These are phyloP conservation scores for Ginglymostoma cirratum DNA, from an alignment of 2,113 vertebrate genomes.

Conservation along the genomic window DNA sequence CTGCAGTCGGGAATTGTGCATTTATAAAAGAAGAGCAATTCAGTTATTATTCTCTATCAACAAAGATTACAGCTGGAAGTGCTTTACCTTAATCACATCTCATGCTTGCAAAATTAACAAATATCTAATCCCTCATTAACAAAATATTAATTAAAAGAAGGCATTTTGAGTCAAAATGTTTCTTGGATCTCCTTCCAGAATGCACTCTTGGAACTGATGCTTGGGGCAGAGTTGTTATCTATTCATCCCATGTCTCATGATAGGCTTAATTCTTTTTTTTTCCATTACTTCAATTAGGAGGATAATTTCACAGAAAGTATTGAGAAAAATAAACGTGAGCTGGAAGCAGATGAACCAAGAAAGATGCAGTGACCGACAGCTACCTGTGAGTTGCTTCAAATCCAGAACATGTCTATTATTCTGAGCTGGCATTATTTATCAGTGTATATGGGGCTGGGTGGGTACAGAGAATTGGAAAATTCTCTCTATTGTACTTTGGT, in stretches of 20 bases:
- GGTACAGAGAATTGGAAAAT: not conserved
- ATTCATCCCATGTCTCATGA: not conserved
- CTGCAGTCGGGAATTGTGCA: not conserved
- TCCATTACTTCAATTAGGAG: not conserved
- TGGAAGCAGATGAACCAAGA: not conserved
- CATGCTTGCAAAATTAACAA: no score
- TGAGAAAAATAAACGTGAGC: not conserved
- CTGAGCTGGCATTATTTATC: not conserved
- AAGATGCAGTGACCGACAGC: not conserved
- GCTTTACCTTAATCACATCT: not conserved
- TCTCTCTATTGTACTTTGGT: not conserved
- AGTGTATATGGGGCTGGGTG: not conserved
- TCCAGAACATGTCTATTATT: not conserved
- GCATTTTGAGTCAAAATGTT: not conserved
- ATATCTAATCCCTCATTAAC: not conserved
- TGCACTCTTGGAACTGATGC: not conserved
- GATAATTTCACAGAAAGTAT: slow-evolving; percentile 12
- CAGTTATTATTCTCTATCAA: not conserved
- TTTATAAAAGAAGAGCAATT: not conserved
- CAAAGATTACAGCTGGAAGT: not conserved
- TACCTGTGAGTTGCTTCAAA: not conserved
- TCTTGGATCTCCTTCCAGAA: not conserved
- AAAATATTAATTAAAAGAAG: slow-evolving; percentile 12
- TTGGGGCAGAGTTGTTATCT: not conserved
- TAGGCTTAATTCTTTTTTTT: not conserved